Conservation (phyloP, 1,140 invertebrate species). For the Lethocerus indicus region DNA sequence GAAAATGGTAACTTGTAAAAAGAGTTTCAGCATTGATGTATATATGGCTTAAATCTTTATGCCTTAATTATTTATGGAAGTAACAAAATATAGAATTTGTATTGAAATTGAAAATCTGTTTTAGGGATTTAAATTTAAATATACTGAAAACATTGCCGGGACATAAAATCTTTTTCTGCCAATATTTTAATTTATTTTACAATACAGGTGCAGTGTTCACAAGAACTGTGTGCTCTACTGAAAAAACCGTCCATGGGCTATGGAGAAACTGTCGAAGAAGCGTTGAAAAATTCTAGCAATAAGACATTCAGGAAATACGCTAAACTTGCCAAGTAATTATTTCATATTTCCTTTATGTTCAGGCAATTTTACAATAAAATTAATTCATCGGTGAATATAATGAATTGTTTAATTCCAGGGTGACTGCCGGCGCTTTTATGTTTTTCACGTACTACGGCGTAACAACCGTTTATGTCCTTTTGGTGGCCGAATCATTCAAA, state of each 20-base stretch:
- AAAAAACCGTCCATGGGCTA: conserved; percentile 53
- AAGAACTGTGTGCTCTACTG: conserved; percentile 44
- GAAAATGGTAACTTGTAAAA: no score
- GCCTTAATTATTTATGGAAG: no score
- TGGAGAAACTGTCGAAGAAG: conserved; percentile 57
- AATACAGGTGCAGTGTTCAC: conserved; percentile 49
- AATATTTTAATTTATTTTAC: not conserved
- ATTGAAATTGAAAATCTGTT: no score
- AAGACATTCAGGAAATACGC: conserved; percentile 12
- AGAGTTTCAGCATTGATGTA: no score
- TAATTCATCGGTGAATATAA: not conserved
- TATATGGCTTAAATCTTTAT: no score
- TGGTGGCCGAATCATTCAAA: conserved; percentile 45
- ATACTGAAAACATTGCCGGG: no score
- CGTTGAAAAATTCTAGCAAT: conserved; percentile 36
- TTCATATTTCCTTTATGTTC: not conserved
- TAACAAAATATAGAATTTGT: no score
- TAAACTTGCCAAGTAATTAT: conserved; percentile 8
- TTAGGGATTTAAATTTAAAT: no score
- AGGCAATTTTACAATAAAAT: not conserved
- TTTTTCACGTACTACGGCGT: conserved; percentile 32
- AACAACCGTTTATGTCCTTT: conserved; percentile 53
- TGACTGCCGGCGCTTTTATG: conserved; percentile 16
- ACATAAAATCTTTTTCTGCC: not conserved
- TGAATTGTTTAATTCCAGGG: conserved; percentile 13